Evolutionary conservation across 2,888 invertebrate genomes (phyloP).

Genomic region (Andrena flavipes): DNA sequence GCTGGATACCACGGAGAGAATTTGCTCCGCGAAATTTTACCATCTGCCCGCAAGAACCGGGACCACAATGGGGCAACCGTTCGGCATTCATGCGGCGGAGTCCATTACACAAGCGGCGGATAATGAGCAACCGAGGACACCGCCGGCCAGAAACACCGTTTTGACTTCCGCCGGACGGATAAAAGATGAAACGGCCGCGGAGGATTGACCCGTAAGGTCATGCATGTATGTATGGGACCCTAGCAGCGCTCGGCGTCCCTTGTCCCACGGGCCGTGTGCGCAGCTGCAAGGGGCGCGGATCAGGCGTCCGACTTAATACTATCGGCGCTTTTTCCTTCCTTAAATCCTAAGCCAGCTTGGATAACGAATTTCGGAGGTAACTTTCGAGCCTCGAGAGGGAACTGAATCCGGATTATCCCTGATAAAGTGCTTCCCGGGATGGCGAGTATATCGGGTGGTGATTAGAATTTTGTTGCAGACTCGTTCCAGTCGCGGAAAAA

Average conservation of each 20-base stretch:
- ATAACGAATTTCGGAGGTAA: conserved; percentile 60
- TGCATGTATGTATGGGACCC: conserved; percentile 69
- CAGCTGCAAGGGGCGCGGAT: conserved; percentile 35
- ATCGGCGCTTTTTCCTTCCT: conserved; percentile 57
- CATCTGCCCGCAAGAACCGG: conserved; percentile 33
- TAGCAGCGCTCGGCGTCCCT: conserved; percentile 13
- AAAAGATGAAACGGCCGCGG: conserved; percentile 51
- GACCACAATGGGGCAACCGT: conserved; percentile 36
- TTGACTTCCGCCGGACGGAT: conserved; percentile 25
- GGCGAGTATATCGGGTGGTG: conserved; percentile 36
- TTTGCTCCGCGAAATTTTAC: conserved; percentile 47
- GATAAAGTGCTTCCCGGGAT: conserved; percentile 45
- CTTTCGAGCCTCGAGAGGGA: conserved; percentile 36
- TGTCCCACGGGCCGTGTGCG: background rate
- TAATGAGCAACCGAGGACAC: conserved; percentile 58
- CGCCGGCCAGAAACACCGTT: conserved; percentile 19
- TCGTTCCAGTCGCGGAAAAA: background rate
- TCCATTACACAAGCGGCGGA: conserved; percentile 23
- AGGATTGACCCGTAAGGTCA: conserved; percentile 63
- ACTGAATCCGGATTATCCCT: conserved; percentile 62
- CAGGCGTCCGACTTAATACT: conserved; percentile 56
- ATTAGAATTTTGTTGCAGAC: conserved; percentile 51
- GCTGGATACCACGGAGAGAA: conserved; percentile 11
- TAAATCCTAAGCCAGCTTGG: conserved; percentile 59
- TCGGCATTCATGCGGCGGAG: conserved; percentile 33